These are phyloP conservation scores for Peucedramus taeniatus DNA, from an alignment of 2,113 vertebrate genomes.

Conservation along the genomic window DNA sequence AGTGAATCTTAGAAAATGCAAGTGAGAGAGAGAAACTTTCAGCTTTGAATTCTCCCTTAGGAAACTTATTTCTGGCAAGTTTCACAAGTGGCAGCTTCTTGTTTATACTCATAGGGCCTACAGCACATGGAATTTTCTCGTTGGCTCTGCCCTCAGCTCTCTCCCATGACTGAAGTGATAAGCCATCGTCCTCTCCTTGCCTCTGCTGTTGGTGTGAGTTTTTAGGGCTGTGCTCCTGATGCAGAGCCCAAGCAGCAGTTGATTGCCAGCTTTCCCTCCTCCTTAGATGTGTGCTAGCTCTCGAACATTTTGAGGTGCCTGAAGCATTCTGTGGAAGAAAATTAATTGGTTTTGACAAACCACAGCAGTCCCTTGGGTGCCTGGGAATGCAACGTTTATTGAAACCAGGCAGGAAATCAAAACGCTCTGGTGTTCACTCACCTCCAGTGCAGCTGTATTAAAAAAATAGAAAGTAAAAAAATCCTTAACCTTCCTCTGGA, in stretches of 20 bases:
- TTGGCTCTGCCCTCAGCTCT: neutral
- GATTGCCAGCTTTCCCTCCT: conserved; percentile 26
- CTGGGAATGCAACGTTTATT: conserved; percentile 55
- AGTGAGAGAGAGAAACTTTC: neutral
- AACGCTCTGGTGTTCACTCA: conserved; percentile 16
- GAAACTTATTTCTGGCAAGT: neutral
- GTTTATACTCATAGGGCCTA: neutral
- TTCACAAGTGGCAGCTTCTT: neutral
- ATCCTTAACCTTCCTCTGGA: neutral
- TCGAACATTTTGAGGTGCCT: conserved; percentile 54
- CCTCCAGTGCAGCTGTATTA: conserved; percentile 3
- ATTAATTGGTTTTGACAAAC: conserved; percentile 80
- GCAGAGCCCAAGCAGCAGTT: neutral
- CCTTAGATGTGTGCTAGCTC: conserved; percentile 28
- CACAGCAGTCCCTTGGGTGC: conserved; percentile 64
- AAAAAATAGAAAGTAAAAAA: neutral
- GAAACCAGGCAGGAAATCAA: conserved; percentile 57
- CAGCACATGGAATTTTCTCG: neutral
- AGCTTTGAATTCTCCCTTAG: neutral
- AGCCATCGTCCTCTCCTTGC: neutral
- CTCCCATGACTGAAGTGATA: neutral
- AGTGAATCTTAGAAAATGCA: neutral
- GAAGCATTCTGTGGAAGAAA: conserved; percentile 69
- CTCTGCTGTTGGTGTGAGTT: neutral
- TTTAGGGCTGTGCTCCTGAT: neutral